phyloP scores from a whole-genome alignment of 2,888 invertebrate genomes.

The Zeuzera pyrina region DNA sequence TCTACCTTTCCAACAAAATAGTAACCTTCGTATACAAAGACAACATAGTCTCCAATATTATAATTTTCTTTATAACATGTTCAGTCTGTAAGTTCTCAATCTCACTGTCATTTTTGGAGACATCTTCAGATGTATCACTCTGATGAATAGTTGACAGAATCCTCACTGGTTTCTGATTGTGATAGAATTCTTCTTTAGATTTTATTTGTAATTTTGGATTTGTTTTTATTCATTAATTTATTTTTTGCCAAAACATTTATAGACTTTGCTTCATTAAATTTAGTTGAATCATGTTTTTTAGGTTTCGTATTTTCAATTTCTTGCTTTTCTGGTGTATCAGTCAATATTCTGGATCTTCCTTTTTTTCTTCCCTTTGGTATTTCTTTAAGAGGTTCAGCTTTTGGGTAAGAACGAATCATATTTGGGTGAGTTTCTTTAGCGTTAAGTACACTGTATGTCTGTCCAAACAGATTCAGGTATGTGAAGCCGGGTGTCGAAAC shows the following conservation, averaged over 20 bases:
- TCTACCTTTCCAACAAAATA: background rate
- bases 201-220: background rate
- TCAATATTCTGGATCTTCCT: conserved; percentile 12
- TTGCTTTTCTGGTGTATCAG: conserved; percentile 16
- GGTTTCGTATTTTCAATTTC: conserved; percentile 3
- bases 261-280: conserved; percentile 1
- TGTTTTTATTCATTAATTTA: background rate
- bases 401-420: conserved; percentile 5
- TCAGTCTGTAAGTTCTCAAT: conserved; percentile 4
- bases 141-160: conserved; percentile 7
- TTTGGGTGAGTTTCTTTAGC: no score
- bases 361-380: conserved; percentile 7
- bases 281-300: conserved; percentile 4
- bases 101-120: conserved; percentile 6
- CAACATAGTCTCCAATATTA: conserved; percentile 5
- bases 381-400: conserved; percentile 8
- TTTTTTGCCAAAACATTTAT: background rate
- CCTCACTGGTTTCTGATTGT: conserved; percentile 7
- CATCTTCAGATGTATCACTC: conserved; percentile 8
- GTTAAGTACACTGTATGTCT: no score
- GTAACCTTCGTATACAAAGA: background rate
- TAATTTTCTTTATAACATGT: conserved; percentile 6
- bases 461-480: no score
- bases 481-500: no score
- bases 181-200: conserved; percentile 6